phyloP scores from a whole-genome alignment of 2,797 vertebrate species.

The Parotocinclus haroldoi region DNA sequence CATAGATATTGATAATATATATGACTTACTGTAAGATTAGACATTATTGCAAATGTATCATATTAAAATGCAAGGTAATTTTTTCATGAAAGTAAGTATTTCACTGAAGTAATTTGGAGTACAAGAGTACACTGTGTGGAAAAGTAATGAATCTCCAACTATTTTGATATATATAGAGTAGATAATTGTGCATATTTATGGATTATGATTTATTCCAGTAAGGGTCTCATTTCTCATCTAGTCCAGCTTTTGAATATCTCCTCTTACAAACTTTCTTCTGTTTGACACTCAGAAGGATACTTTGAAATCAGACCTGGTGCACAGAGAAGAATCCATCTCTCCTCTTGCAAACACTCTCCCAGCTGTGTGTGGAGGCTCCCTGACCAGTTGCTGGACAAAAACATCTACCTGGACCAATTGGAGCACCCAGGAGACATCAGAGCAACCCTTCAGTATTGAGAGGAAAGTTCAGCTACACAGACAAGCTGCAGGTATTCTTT shows the following conservation, averaged over 20 bases:
- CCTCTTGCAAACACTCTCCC: constrained; percentile 67
- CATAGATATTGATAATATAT: too few relatives aligned
- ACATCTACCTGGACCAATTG: constrained; percentile 85
- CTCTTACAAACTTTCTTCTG: constrained; percentile 86
- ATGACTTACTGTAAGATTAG: too few relatives aligned
- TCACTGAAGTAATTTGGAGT: too few relatives aligned
- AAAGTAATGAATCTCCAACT: too few relatives aligned
- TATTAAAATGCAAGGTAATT: too few relatives aligned
- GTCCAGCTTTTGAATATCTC: constrained; percentile 90
- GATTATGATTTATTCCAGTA: neutral
- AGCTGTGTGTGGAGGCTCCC: constrained; percentile 71
- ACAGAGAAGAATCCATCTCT: constrained; percentile 79
- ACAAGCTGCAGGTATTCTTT: constrained; percentile 86
- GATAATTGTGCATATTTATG: too few relatives aligned
- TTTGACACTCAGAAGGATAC: constrained; percentile 83
- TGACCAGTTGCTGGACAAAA: constrained; percentile 86
- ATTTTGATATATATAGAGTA: too few relatives aligned
- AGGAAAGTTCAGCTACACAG: constrained; percentile 91
- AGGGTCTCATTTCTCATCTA: constrained; percentile 47
- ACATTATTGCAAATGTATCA: too few relatives aligned
- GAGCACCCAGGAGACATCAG: constrained; percentile 79
- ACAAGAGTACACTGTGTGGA: too few relatives aligned
- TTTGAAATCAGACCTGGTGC: constrained; percentile 74
- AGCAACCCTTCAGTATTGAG: constrained; percentile 92
- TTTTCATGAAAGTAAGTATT: too few relatives aligned